phyloP scores from a whole-genome alignment of 2,797 vertebrate genomes.

The Halcyon leucocephala region DNA sequence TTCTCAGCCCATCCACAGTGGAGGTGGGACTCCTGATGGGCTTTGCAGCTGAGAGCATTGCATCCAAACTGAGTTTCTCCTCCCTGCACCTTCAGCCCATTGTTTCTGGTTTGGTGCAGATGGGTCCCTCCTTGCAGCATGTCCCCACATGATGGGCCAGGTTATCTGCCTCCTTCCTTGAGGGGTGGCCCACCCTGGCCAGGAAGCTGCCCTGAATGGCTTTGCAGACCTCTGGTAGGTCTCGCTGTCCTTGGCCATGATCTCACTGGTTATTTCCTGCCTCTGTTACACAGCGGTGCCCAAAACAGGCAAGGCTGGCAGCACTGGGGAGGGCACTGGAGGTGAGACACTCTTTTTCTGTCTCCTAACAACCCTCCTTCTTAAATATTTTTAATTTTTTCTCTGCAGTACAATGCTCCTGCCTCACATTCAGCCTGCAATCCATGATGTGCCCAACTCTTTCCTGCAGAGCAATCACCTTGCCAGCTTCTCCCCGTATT shows the following conservation, averaged over 20 bases:
- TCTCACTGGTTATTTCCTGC: background rate
- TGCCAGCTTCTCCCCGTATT: background rate
- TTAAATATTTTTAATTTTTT: background rate
- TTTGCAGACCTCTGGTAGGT: background rate
- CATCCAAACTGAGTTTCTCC: background rate
- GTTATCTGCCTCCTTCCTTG: background rate
- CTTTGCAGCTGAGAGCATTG: background rate
- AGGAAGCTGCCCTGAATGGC: accelerated
- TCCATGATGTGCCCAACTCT: background rate
- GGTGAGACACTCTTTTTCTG: background rate
- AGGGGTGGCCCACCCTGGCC: background rate
- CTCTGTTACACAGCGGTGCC: accelerated
- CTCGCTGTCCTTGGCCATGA: background rate
- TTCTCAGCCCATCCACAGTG: background rate
- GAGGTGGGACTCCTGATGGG: background rate
- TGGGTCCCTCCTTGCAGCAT: accelerated
- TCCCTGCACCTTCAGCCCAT: background rate
- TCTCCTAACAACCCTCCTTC: background rate
- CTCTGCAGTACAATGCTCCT: background rate
- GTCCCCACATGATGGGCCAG: accelerated
- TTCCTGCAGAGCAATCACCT: background rate
- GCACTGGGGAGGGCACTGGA: background rate
- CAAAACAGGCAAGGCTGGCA: background rate
- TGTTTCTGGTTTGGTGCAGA: accelerated
- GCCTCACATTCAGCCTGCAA: background rate